Percentiles rank a stretch among this genome's conserved stretches.
Conservation (phyloP, 2,888 invertebrate species). For the Thereva nobilitata region DNA sequence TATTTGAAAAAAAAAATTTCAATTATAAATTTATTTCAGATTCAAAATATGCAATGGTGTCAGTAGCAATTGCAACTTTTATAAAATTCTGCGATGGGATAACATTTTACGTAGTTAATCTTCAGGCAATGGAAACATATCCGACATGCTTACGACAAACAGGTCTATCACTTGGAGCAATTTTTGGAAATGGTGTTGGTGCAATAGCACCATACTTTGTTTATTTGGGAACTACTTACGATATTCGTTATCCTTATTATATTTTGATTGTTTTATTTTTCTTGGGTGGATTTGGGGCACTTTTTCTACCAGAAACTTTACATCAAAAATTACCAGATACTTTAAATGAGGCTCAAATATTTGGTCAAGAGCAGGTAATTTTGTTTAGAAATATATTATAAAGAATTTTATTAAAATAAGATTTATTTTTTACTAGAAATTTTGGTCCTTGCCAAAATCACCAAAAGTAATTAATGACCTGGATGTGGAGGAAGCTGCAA, state of each 20-base stretch:
- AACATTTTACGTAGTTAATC: constrained; percentile 63
- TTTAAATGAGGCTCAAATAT: constrained; percentile 64
- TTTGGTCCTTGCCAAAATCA: constrained; percentile 56
- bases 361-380: constrained; percentile 60
- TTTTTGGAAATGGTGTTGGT: constrained; percentile 62
- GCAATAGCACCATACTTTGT: constrained; percentile 67
- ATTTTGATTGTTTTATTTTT: constrained; percentile 57
- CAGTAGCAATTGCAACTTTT: constrained; percentile 57
- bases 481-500: constrained; percentile 44
- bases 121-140: constrained; percentile 69
- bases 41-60: constrained; percentile 49
- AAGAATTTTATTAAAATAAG: neutral
- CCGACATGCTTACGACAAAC: constrained; percentile 70
- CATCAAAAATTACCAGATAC: constrained; percentile 68
- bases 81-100: constrained; percentile 63
- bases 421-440: constrained; percentile 50
- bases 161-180: constrained; percentile 65
- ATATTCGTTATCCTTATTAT: constrained; percentile 59
- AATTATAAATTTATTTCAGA: constrained; percentile 45
- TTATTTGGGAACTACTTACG: constrained; percentile 60
- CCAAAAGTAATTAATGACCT: constrained; percentile 18
- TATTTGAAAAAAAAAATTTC: neutral
- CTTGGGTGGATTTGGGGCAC: constrained; percentile 59
- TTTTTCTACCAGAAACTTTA: constrained; percentile 67
- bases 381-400: constrained; percentile 35